Evolutionary conservation across 2,888 invertebrate genomes (phyloP), one percentile per base, ranked within the genome.

Genomic region (Mimas tiliae): DNA sequence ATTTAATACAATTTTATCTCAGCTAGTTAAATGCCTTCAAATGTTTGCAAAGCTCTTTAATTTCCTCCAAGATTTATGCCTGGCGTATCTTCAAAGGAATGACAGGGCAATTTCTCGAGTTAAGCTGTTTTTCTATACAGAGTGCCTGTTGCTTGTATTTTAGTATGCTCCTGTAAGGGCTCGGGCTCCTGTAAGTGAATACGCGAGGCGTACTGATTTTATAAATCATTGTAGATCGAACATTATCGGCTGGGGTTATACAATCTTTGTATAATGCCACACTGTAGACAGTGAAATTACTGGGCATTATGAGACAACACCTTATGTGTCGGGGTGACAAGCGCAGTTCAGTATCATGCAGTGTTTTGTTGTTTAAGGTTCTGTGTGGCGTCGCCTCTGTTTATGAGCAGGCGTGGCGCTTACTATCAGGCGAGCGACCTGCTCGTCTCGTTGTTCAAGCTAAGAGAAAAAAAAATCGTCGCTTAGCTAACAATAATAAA

Each of bases 41-140:
- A 42, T 12, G 58, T 42, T 19, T 38, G 12, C 34, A 19, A 42
- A 38, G 38, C 12, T 19, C 58, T 42, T 58, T 58, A 58, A 58
- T 58, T 58, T 58, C 58, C 58, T 58, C 12, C 6, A 38, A 58
- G 58, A 42, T 58, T 58, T 58, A 58, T 42, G 19, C 19, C 42
- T 19, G 38, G 58, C 63, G 63, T n/a, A 64, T 50, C 63, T 51
- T 21, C 14, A 51, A 34, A 9, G 62, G 51, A 47, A 64, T 64
- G 63, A 64, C 63, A 64, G 63, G 63, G 50, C 63, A 64, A 64
- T 64, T 51, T 64, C 63, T 58, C 38, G 51, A 51, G 51, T 14
- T 14, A 38, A 51, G 63, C 51, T 51, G 63, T 51, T 64, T 51
- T 64, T 50, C 51, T 64, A 51, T 51, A 2, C 27, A 11, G 48